Base-by-base conservation (phyloP, 2,888 invertebrate genomes). In the Cepaea hortensis region DNA sequence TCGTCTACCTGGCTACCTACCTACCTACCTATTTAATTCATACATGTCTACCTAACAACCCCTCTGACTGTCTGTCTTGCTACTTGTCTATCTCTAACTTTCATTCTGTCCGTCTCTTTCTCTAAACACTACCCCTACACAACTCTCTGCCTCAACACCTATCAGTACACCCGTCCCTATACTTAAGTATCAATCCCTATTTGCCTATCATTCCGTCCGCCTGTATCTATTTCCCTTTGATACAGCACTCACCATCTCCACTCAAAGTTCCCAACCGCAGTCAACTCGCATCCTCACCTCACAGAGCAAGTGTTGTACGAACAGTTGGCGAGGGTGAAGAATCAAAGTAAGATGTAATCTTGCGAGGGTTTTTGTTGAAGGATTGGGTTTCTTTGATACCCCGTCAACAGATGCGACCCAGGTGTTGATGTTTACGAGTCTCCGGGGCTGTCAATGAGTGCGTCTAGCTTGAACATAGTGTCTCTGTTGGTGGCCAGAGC, bases 161-260 rank as follows among this genome's bases (percentile, higher is more conserved):
- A 50, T 61, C 18, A 46, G 89, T 90, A 82, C 88, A 62, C 62
- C 50, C 62, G n/a, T 50, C 50, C n/a, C 9, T 83, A n/a, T 88
- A 82, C 70, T 81, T 62, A 75, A 82, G 73, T 80, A 86, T 86
- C 86, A 80, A 88, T 77, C 79, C 72, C 81, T 88, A 88, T 84
- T 88, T 75, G 35, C 5, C 11, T 23, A 46, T 5, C 48, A 6
- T 6, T 35, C 35, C 11, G 18, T 23, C 76, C n/a, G 5, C 35
- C 46, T 48, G 55, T 55, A 75, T 35, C 48, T 9, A 46, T 9
- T 1, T 46, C 4, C n/a, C 76, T 46, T 55, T 55, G 55, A 55
- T 55, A 11, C 6, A 55, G 55, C 55, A 9, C 6, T 55, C 55
- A 55, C 7, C 55, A 55, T 9, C 55, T 55, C 7, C 55, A 9